Evolutionary conservation across 2,888 invertebrate genomes (phyloP), one percentile per base, ranked within the genome.

Genomic region (Crioceris asparagi): DNA sequence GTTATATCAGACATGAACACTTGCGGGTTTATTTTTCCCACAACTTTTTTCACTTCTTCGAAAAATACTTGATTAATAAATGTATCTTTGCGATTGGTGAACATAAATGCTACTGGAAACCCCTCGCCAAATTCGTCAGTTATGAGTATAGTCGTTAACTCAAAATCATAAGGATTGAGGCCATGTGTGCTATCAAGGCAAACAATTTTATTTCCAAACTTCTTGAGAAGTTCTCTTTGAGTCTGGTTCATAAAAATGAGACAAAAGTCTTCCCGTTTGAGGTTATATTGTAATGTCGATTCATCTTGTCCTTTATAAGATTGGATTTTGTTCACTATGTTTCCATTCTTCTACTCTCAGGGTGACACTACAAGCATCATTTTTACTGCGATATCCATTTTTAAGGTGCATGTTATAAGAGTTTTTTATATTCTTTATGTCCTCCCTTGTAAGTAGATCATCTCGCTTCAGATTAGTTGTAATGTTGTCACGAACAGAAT

Each of bases 1-100:
- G 23, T 39, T 23, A 41, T 29, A 29, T 46, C 46, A 27, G 44
- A 38, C 39, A 46, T 45, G 32, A 45, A 46, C 21, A 38, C 18
- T 21, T 41, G 43, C 8, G 39, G 35, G 2, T 7, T 7, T n/a
- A 44, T 30, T 11, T 25, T 18, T 8, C 31, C 32, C 33, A 32
- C 29, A 16, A 36, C 17, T 18, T 29, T 14, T 35, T 34, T 33
- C 5, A 41, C 26, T 25, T 25, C 14, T 31, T 34, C 10, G 26
- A 25, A 34, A 34, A 34, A 34, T 17, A 35, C 5, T 29, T 25
- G 3, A 38, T 31, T 31, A 12, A 38, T 38, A 3, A 29, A 21
- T 10, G 33, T 26, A 18, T 38, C 32, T 16, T 34, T 34, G 4
- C 38, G 23, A 17, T 38, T 38, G 10, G 10, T 26, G 16, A 38